Percentiles rank a stretch among this genome's conserved stretches.
Conservation (phyloP, 37 sponge, comb jelly and placozoan genomes). For the Geodia barretti region DNA sequence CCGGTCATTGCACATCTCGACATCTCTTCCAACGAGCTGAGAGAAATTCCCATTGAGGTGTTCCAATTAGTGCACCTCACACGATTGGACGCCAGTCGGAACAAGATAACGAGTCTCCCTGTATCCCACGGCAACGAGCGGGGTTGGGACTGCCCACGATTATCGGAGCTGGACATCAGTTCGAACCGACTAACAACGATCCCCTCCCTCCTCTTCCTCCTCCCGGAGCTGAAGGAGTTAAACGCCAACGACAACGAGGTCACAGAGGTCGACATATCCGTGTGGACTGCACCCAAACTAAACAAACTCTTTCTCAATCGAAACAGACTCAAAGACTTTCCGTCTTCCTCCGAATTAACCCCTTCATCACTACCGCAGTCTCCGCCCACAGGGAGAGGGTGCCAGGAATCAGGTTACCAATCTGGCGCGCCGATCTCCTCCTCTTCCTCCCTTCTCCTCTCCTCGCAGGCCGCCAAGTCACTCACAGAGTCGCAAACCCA, state of each 20-base stretch:
- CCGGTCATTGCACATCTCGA: slow-evolving; percentile 63
- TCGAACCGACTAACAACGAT: slow-evolving; percentile 52
- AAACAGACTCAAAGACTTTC: slow-evolving; percentile 62
- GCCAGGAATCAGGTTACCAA: background rate
- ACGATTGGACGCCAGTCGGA: slow-evolving; percentile 66
- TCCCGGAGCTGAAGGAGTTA: slow-evolving; percentile 62
- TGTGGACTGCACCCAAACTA: slow-evolving; percentile 75
- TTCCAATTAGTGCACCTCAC: slow-evolving; percentile 65
- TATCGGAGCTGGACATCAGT: slow-evolving; percentile 43
- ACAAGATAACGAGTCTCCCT: slow-evolving; percentile 52
- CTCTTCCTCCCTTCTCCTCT: background rate
- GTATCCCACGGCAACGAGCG: background rate
- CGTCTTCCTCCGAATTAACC: background rate
- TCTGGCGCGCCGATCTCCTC: background rate
- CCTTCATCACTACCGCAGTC: background rate
- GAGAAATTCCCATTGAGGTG: slow-evolving; percentile 65
- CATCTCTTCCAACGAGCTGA: slow-evolving; percentile 64
- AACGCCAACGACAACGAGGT: slow-evolving; percentile 62
- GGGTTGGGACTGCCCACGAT: slow-evolving; percentile 68
- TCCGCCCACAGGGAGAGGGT: background rate
- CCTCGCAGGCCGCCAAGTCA: background rate
- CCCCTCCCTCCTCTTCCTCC: slow-evolving; percentile 58
- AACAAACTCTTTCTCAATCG: slow-evolving; percentile 35
- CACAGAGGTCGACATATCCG: slow-evolving; percentile 33
- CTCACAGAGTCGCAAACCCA: background rate